Percentiles rank a stretch among this genome's conserved stretches.
These are phyloP conservation scores for Gulo gulo DNA, from an alignment of 2,113 vertebrate species.

Conservation along the genomic window DNA sequence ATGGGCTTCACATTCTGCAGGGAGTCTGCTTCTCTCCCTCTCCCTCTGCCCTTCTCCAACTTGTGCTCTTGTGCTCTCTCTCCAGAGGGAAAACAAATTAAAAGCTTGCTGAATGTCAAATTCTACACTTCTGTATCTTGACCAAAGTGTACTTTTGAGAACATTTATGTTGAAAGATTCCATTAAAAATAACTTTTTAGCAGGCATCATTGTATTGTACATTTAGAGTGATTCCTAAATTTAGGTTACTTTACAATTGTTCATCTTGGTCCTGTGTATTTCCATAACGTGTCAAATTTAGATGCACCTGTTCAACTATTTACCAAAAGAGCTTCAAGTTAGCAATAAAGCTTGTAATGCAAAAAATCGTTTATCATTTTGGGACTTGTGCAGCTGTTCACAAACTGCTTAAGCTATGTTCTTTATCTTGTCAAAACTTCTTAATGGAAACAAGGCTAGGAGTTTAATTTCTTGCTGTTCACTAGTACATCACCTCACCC, in stretches of 20 bases:
- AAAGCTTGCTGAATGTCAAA: constrained; percentile 41
- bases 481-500: constrained; percentile 18
- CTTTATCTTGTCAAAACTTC: constrained; percentile 69
- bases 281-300: constrained; percentile 2
- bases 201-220: neutral
- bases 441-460: constrained; percentile 58
- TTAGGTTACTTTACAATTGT: neutral
- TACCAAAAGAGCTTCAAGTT: constrained; percentile 1
- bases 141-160: neutral
- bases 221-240: neutral
- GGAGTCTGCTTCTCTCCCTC: neutral
- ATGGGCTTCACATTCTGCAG: neutral
- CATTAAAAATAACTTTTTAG: constrained; percentile 21
- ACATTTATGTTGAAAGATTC: neutral
- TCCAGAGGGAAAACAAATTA: neutral
- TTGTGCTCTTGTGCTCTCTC: neutral
- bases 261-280: neutral
- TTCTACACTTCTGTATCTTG: neutral
- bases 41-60: neutral
- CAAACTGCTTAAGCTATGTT: constrained; percentile 37
- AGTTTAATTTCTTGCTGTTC: constrained; percentile 76
- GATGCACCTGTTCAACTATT: neutral
- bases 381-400: constrained; percentile 48
- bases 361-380: constrained; percentile 16
- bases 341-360: constrained; percentile 5